Conservation (phyloP, 2,888 invertebrate genomes). For the Drosophila mercatorum region DNA sequence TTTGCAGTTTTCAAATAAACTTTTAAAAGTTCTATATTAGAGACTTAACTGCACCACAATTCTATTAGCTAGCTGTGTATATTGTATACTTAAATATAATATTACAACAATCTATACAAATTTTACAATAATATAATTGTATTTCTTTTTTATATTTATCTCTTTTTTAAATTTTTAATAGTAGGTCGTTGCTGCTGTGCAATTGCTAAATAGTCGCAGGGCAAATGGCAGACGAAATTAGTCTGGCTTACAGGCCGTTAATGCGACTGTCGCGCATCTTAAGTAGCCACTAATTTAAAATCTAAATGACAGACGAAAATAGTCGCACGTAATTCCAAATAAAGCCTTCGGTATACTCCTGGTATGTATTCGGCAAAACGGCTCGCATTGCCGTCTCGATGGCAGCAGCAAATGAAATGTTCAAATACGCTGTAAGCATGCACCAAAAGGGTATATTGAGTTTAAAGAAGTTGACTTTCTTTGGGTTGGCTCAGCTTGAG, state of each 20-base stretch:
- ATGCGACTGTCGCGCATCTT: constrained; percentile 49
- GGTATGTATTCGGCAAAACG: too few species aligned
- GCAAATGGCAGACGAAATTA: constrained; percentile 24
- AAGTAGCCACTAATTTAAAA: constrained; percentile 73
- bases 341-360: constrained; percentile 31
- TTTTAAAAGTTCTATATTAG: too few species aligned
- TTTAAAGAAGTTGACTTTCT: neutral
- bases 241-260: constrained; percentile 34
- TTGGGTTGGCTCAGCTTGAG: neutral
- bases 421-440: constrained; percentile 8
- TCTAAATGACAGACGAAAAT: constrained; percentile 46
- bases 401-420: constrained; percentile 45
- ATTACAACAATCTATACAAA: neutral
- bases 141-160: neutral
- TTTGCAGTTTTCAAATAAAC: too few species aligned
- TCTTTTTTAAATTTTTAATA: neutral
- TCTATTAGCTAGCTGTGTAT: neutral
- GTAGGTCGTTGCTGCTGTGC: too few species aligned
- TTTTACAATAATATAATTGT: neutral
- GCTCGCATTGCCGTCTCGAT: constrained; percentile 45
- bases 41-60: too few species aligned
- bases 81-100: neutral
- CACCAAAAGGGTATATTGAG: constrained; percentile 11
- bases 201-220: constrained; percentile 2
- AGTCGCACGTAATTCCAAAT: constrained; percentile 38